Conservation (phyloP, 1,140 invertebrate genomes). For the Eueides isabella region DNA sequence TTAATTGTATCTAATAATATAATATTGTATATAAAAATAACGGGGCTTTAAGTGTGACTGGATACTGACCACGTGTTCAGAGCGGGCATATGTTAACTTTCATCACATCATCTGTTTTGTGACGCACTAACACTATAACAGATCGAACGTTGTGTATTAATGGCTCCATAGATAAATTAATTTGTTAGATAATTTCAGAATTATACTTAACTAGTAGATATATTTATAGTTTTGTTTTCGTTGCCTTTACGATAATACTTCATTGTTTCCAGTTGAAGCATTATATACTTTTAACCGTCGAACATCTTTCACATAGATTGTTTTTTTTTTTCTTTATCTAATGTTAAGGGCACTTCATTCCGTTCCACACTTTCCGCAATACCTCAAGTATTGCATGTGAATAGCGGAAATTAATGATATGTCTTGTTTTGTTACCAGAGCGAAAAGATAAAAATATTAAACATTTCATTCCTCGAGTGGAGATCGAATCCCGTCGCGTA, state of each 20-base stretch:
- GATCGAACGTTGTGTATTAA: background rate
- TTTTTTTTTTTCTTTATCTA: background rate
- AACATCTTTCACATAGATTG: background rate
- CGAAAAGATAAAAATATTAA: too few relatives aligned
- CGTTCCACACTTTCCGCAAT: too few relatives aligned
- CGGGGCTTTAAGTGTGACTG: background rate
- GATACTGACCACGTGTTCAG: conserved; percentile 14
- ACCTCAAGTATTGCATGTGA: too few relatives aligned
- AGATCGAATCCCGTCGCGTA: too few relatives aligned
- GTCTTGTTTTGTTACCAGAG: too few relatives aligned
- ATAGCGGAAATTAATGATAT: too few relatives aligned
- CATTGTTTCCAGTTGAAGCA: background rate
- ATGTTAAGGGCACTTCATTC: too few relatives aligned
- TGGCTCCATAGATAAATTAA: conserved; percentile 6
- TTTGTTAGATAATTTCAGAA: background rate
- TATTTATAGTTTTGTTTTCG: background rate
- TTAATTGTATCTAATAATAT: too few relatives aligned
- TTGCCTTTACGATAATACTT: background rate
- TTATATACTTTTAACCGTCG: background rate
- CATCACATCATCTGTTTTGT: conserved; percentile 22
- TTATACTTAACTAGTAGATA: background rate
- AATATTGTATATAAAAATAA: too few relatives aligned
- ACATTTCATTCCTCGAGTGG: too few relatives aligned
- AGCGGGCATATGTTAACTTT: conserved; percentile 23
- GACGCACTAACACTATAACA: conserved; percentile 12